Conservation (phyloP, 2,113 vertebrate genomes). For the Ahaetulla prasina region DNA sequence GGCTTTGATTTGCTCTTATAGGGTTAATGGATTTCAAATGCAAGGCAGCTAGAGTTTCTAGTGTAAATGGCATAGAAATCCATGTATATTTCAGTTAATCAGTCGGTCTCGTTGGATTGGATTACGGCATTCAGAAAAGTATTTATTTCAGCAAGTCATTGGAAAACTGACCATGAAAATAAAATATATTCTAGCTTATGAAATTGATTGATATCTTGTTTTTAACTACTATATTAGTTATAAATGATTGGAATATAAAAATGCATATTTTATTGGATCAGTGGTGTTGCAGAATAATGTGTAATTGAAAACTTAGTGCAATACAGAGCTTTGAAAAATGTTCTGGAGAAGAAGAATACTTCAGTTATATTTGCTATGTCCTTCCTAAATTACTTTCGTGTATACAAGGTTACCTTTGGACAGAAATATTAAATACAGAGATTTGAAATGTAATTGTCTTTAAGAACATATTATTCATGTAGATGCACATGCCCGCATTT, state of each 20-base stretch:
- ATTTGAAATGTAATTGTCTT: not conserved
- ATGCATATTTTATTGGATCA: not conserved
- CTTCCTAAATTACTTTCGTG: not conserved
- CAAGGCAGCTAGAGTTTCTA: not conserved
- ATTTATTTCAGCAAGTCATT: not conserved
- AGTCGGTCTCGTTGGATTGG: not conserved
- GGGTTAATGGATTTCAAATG: not conserved
- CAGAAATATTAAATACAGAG: not conserved
- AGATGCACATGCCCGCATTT: not conserved
- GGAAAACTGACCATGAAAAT: not conserved
- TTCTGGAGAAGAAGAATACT: not conserved
- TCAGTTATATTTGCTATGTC: too few species aligned
- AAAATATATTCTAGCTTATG: not conserved
- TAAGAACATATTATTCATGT: not conserved
- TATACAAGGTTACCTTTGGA: not conserved
- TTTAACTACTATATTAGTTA: not conserved
- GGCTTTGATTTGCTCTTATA: not conserved
- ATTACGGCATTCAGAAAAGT: not conserved
- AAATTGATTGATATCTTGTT: not conserved
- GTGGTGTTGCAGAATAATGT: not conserved
- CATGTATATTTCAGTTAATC: not conserved
- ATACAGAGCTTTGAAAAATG: not conserved
- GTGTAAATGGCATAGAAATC: not conserved
- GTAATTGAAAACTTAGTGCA: not conserved
- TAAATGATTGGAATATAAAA: not conserved